Evolutionary conservation across 53 echinoderm and acorn worm genomes (phyloP).

Genomic region (Actinopyga echinites): DNA sequence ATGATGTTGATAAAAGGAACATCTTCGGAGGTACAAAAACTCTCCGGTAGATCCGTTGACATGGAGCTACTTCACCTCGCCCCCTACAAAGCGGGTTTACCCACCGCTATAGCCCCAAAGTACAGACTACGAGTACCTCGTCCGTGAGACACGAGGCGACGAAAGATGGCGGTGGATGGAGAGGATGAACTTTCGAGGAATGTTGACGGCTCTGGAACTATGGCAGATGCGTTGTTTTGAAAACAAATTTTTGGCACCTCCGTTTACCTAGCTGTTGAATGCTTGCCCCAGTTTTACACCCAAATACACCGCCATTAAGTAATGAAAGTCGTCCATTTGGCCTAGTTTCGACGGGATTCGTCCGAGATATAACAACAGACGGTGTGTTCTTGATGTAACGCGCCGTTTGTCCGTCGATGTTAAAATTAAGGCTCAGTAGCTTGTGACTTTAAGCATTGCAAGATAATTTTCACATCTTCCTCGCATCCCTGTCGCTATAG

Average conservation of each 20-base stretch:
- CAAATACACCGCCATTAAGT: constrained; percentile 44
- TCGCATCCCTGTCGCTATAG: background rate
- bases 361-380: constrained; percentile 32
- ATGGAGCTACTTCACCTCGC: too few relatives aligned
- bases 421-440: constrained; percentile 10
- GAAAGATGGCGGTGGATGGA: constrained; percentile 20
- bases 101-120: too few relatives aligned
- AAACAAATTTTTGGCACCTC: constrained; percentile 48
- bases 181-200: constrained; percentile 36
- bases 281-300: constrained; percentile 43
- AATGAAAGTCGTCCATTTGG: constrained; percentile 43
- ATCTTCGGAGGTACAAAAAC: too few relatives aligned
- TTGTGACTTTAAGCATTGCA: constrained; percentile 2
- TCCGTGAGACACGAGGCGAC: constrained; percentile 1
- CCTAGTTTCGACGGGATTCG: constrained; percentile 22
- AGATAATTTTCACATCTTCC: too few relatives aligned
- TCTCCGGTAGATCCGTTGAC: too few relatives aligned
- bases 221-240: constrained; percentile 50
- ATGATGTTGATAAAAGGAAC: too few relatives aligned
- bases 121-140: too few relatives aligned
- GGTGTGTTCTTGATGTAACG: constrained; percentile 45
- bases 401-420: constrained; percentile 37
- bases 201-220: constrained; percentile 30
- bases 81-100: too few relatives aligned
- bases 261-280: constrained; percentile 45